Percentiles rank a stretch among this genome's conserved stretches.
These are phyloP conservation scores for Dryoscopus gambensis DNA, from an alignment of 2,113 vertebrate species.

Conservation along the genomic window DNA sequence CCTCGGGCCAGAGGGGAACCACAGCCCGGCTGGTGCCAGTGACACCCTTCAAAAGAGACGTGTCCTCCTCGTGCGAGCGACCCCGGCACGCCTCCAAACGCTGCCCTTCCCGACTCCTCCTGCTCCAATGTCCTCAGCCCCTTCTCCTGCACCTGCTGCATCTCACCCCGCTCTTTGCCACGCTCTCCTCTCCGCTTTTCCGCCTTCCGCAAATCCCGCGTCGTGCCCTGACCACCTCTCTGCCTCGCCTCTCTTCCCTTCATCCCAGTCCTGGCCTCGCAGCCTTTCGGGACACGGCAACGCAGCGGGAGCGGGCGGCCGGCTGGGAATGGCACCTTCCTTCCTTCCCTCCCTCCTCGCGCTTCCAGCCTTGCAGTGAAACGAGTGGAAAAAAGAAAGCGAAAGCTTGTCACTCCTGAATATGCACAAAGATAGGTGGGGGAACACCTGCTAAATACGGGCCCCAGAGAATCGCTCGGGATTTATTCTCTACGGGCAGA, in stretches of 20 bases:
- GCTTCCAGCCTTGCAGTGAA: not conserved
- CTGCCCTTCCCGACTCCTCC: not conserved
- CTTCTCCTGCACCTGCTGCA: not conserved
- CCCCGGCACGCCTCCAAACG: not conserved
- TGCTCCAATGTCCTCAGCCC: not conserved
- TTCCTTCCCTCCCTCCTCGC: not conserved
- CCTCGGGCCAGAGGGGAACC: not conserved
- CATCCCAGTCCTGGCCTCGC: not conserved
- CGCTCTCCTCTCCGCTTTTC: not conserved
- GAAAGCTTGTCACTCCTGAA: slow-evolving; percentile 35
- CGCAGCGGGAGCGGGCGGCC: not conserved
- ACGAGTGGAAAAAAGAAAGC: slow-evolving; percentile 17
- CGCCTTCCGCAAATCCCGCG: not conserved
- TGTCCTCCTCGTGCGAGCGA: not conserved
- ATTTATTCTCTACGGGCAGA: not conserved
- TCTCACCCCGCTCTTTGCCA: not conserved
- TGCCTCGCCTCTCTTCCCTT: not conserved
- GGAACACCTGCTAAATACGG: not conserved
- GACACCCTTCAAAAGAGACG: not conserved
- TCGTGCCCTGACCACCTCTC: not conserved
- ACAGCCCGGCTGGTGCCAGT: not conserved
- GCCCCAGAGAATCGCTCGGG: not conserved
- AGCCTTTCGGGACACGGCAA: not conserved
- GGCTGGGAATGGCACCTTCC: not conserved
- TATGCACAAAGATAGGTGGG: slow-evolving; percentile 46